Evolutionary conservation across 2,113 vertebrate species (phyloP).

Genomic region (Bothrops jararaca): DNA sequence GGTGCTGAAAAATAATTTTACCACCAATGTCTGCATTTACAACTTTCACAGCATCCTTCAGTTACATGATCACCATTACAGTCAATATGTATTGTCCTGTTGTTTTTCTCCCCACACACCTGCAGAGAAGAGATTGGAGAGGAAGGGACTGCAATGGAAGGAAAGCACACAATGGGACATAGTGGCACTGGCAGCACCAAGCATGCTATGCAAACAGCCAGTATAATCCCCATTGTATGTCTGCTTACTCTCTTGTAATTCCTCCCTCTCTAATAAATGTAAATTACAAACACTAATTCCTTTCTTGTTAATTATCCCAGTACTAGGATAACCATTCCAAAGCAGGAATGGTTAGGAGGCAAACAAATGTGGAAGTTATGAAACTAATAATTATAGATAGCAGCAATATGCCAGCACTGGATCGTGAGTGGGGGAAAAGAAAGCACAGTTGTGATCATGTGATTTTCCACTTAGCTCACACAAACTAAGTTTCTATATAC

Average conservation of each 20-base stretch:
- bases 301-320: not conserved
- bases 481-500: not conserved
- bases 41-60: not conserved
- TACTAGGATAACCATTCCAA: not conserved
- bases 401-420: not conserved
- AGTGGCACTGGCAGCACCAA: not conserved
- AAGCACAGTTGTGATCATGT: not conserved
- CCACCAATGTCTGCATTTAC: not conserved
- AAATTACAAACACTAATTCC: not conserved
- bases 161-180: not conserved
- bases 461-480: not conserved
- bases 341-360: not conserved
- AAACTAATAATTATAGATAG: not conserved
- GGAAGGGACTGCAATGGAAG: not conserved
- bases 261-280: not conserved
- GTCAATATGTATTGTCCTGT: not conserved
- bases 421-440: not conserved
- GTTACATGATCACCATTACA: not conserved
- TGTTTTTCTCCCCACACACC: not conserved
- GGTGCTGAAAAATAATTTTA: not conserved
- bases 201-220: not conserved
- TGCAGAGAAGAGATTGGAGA: not conserved
- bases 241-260: not conserved
- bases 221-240: not conserved
- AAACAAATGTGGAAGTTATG: not conserved